Percentiles rank a stretch among this genome's conserved stretches.
phyloP scores from a whole-genome alignment of 2,113 vertebrate genomes.

The Protomyctophum bolini region DNA sequence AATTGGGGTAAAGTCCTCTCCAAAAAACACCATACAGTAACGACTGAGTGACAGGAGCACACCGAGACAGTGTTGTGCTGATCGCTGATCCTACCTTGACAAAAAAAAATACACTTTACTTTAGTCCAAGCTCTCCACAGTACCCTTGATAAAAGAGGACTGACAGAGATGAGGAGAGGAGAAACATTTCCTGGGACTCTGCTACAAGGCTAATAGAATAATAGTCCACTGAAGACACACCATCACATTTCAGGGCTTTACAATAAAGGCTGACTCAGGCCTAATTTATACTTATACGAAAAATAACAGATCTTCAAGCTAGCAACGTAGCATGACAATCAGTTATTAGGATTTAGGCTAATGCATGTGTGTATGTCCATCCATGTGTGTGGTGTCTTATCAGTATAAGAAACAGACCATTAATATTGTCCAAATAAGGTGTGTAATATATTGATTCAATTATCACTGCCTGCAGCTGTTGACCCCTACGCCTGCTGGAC shows the following conservation, averaged over 20 bases:
- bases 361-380: background rate
- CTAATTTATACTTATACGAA: too few species aligned
- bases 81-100: background rate
- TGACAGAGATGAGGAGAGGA: conserved; percentile 6
- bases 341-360: conserved; percentile 14
- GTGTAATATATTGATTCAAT: too few species aligned
- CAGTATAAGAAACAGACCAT: too few species aligned
- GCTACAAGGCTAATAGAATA: conserved; percentile 29
- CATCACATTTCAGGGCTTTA: conserved; percentile 57
- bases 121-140: conserved; percentile 7
- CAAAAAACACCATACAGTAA: too few species aligned
- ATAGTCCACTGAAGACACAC: conserved; percentile 37
- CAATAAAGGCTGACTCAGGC: conserved; percentile 52
- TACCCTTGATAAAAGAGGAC: conserved; percentile 25
- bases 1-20: too few species aligned
- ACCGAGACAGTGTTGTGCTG: background rate
- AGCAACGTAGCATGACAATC: too few species aligned
- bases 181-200: conserved; percentile 47
- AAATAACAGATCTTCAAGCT: too few species aligned
- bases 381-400: too few species aligned
- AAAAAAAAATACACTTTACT: background rate
- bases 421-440: too few species aligned
- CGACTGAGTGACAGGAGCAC: too few species aligned
- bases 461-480: too few species aligned
- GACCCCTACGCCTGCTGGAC: too few species aligned